Evolutionary conservation across 2,797 vertebrate genomes (phyloP), one percentile per base, ranked within the genome.

Genomic region (Danio choprae): DNA sequence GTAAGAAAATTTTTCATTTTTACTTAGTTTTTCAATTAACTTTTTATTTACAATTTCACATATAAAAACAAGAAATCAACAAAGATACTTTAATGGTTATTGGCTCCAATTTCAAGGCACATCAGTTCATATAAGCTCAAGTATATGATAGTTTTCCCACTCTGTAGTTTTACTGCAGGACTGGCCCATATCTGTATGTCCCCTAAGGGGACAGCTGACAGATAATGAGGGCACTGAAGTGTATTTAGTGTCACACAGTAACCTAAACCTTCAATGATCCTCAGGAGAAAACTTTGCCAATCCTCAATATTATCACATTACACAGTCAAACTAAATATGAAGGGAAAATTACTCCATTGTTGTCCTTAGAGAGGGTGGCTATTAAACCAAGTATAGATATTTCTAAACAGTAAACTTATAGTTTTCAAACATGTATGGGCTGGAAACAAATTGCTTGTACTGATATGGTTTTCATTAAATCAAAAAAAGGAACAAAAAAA

Each of bases 1-100:
- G 97, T 99, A 92, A 90, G 92, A 53, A 18, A 72, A 8, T 36
- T 41, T 59, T 18, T 18, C 13, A 18, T 60, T n/a, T 62, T 20
- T 13, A 11, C 11, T 7, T 62, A n/a, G 6, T 46, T 51, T 83
- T n/a, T 6, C 46, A 43, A 55, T n/a, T 15, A 50, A 29, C 2
- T 48, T 9, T 11, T 22, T 36, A 2, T 43, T 43, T 43, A 8
- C 4, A 13, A 13, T 36, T 77, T 38, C 41, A 58, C 20, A 48
- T 43, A 38, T 11, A 12, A 75, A 50, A 63, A 51, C 41, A 40
- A 29, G 29, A 11, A 41, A 51, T 15, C 4, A 0, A 22, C 18
- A 2, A 55, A 70, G n/a, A 2, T 48, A 51, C 7, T 74, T 60
- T 74, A 36, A 75, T 81, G 36, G 50, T 3, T 38, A 16, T 56